phyloP scores from a whole-genome alignment of 1,140 invertebrate genomes.

The Cecropterus lyciades region DNA sequence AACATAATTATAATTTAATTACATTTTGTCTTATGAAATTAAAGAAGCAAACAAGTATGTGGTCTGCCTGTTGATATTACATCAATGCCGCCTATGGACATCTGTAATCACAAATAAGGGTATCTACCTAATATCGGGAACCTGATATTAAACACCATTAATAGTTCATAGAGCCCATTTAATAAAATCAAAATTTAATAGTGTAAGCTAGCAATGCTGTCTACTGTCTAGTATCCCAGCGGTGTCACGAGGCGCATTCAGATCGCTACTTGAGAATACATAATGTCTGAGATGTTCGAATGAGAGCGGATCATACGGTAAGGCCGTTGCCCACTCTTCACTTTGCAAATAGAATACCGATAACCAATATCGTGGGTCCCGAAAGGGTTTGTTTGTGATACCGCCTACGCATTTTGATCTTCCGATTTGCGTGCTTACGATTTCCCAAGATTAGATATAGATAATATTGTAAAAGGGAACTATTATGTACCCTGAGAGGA shows the following conservation, averaged over 20 bases:
- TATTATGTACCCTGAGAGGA: not conserved
- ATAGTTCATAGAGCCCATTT: too few species aligned
- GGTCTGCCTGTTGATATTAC: too few species aligned
- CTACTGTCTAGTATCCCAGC: too few species aligned
- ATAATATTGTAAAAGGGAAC: slow-evolving; percentile 25
- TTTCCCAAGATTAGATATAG: slow-evolving; percentile 38
- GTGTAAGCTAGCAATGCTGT: too few species aligned
- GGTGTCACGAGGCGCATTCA: not conserved
- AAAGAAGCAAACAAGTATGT: too few species aligned
- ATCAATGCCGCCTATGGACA: too few species aligned
- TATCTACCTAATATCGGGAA: too few species aligned
- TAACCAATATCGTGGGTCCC: slow-evolving; percentile 43
- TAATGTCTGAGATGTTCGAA: slow-evolving; percentile 36
- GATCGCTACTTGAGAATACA: slow-evolving; percentile 47
- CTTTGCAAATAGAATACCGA: slow-evolving; percentile 61
- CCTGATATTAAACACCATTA: too few species aligned
- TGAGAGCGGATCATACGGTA: slow-evolving; percentile 44
- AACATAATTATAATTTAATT: too few species aligned
- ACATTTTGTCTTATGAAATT: too few species aligned
- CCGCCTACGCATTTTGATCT: slow-evolving; percentile 40
- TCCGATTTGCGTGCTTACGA: slow-evolving; percentile 42
- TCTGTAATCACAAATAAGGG: too few species aligned
- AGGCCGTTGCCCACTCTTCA: slow-evolving; percentile 33
- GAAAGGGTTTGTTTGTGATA: slow-evolving; percentile 52
- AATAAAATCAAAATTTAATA: too few species aligned